These are phyloP conservation scores for Cisticola juncidis DNA, from an alignment of 2,113 vertebrate genomes.

Conservation along the genomic window DNA sequence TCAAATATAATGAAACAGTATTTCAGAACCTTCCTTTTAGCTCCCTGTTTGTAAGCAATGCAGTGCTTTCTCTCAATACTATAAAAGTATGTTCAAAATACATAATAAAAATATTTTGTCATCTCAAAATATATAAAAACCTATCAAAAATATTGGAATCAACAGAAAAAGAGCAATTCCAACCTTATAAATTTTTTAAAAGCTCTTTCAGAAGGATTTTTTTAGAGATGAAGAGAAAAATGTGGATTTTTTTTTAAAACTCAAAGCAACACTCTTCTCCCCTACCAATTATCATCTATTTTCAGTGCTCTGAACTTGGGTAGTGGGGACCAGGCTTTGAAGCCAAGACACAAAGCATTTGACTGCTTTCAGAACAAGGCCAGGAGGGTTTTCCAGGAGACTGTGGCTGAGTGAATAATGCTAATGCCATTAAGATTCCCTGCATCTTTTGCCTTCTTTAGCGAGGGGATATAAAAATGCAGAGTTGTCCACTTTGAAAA, in stretches of 20 bases:
- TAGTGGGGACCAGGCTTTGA: neutral
- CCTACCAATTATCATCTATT: neutral
- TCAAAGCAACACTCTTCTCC: neutral
- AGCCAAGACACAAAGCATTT: neutral
- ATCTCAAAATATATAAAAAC: neutral
- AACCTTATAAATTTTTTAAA: neutral
- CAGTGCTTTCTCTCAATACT: neutral
- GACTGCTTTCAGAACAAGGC: neutral
- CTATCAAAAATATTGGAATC: neutral
- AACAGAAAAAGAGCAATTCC: neutral
- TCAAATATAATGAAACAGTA: neutral
- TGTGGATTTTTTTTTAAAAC: neutral
- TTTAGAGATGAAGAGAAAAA: neutral
- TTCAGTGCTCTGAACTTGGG: neutral
- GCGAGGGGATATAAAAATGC: neutral
- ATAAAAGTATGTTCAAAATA: neutral
- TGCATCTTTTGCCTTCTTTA: neutral
- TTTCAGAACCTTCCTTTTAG: neutral
- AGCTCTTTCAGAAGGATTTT: neutral
- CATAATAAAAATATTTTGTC: neutral
- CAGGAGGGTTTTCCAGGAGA: neutral
- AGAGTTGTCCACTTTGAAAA: neutral
- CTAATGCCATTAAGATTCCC: neutral
- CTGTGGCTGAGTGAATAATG: neutral
- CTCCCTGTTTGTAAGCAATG: neutral